These are phyloP conservation scores for Meliscaeva auricollis DNA, from an alignment of 2,888 invertebrate species.

Conservation along the genomic window DNA sequence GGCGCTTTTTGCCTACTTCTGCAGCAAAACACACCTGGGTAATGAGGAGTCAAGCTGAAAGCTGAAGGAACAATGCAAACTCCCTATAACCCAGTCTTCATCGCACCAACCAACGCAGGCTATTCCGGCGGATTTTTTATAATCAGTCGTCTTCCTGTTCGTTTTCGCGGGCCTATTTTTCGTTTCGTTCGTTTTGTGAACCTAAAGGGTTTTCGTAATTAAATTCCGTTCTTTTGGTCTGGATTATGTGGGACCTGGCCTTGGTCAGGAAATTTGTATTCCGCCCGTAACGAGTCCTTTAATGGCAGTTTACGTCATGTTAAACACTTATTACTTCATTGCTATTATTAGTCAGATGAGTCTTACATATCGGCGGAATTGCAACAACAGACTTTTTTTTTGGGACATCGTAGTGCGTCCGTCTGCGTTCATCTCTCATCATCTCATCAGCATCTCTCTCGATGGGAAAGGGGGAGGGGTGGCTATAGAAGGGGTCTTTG, in stretches of 20 bases:
- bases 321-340: constrained; percentile 79
- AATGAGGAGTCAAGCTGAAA: constrained; percentile 55
- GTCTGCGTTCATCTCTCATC: constrained; percentile 59
- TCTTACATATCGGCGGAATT: constrained; percentile 2
- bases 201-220: constrained; percentile 73
- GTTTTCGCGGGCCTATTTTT: background rate
- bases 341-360: constrained; percentile 77
- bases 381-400: constrained; percentile 24
- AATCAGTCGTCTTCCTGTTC: constrained; percentile 74
- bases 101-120: constrained; percentile 36
- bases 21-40: constrained; percentile 69
- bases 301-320: constrained; percentile 79
- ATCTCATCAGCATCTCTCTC: constrained; percentile 73
- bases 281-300: constrained; percentile 78
- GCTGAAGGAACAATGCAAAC: constrained; percentile 48
- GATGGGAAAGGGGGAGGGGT: constrained; percentile 12
- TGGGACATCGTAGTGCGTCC: constrained; percentile 27
- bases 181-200: background rate
- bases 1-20: constrained; percentile 62
- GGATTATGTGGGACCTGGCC: constrained; percentile 20
- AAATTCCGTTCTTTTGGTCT: constrained; percentile 51
- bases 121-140: constrained; percentile 59
- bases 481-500: background rate
- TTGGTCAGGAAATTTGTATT: constrained; percentile 77
- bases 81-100: constrained; percentile 40